These are phyloP conservation scores for Heterotis niloticus DNA, from an alignment of 2,113 vertebrate species.

Conservation along the genomic window DNA sequence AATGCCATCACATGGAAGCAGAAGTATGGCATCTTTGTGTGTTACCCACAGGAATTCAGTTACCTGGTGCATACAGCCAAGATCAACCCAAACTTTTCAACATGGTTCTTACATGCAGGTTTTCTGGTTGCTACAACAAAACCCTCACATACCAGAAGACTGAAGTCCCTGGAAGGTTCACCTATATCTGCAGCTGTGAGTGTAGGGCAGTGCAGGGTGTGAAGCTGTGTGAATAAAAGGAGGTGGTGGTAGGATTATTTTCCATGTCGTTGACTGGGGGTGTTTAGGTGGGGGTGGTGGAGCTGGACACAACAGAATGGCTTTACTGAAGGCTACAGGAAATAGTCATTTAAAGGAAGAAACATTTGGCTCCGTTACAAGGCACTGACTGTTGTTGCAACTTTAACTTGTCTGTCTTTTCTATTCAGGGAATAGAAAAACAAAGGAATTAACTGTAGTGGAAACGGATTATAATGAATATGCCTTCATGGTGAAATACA, in stretches of 20 bases:
- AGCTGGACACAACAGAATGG: neutral
- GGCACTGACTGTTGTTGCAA: no score
- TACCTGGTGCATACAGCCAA: neutral
- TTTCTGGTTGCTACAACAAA: conserved; percentile 21
- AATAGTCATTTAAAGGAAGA: neutral
- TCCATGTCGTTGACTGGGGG: neutral
- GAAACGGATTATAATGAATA: conserved; percentile 45
- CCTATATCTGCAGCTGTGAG: conserved; percentile 41
- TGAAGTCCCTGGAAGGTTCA: conserved; percentile 33
- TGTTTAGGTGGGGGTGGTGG: no score
- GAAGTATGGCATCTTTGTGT: conserved; percentile 15
- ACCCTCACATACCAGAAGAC: conserved; percentile 36
- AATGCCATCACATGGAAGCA: conserved; percentile 38
- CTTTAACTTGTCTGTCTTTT: neutral
- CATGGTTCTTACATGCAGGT: neutral
- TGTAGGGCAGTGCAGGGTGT: neutral
- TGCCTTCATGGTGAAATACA: conserved; percentile 40
- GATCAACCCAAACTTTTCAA: neutral
- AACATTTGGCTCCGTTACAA: neutral
- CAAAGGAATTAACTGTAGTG: conserved; percentile 40
- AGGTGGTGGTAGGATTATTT: neutral
- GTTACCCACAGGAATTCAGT: neutral
- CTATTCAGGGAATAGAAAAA: conserved; percentile 28
- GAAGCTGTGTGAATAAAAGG: neutral
- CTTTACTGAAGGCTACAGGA: no score